A percentile compares a stretch with the other conserved stretches of the same genome.
Evolutionary conservation across 2,888 invertebrate genomes (phyloP).

Genomic region (Drosophila cognata): DNA sequence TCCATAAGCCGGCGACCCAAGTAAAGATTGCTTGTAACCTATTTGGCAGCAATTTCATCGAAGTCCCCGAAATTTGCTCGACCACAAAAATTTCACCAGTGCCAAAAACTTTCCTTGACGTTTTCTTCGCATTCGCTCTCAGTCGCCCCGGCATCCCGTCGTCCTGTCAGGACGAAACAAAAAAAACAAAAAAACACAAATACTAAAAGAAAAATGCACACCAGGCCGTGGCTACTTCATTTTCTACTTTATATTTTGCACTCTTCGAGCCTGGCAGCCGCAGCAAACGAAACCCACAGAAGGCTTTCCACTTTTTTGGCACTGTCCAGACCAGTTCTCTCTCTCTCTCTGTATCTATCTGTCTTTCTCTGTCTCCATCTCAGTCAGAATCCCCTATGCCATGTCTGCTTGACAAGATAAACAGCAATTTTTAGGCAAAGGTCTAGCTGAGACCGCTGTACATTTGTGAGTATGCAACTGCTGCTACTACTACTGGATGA

Average conservation of each 20-base stretch:
- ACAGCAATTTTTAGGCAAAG: constrained; percentile 76
- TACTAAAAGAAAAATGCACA: constrained; percentile 40
- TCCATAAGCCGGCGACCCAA: constrained; percentile 76
- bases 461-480: constrained; percentile 12
- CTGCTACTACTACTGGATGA: constrained; percentile 7
- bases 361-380: constrained; percentile 12
- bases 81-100: constrained; percentile 75
- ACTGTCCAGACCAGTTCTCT: constrained; percentile 31
- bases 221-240: constrained; percentile 65
- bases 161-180: constrained; percentile 57
- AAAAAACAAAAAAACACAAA: background rate
- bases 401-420: constrained; percentile 67
- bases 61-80: constrained; percentile 78
- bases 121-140: constrained; percentile 41
- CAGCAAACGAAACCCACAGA: constrained; percentile 41
- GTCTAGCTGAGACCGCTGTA: constrained; percentile 45
- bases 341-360: background rate
- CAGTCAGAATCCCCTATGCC: background rate
- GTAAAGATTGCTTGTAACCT: constrained; percentile 79
- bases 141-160: background rate
- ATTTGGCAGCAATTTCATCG: constrained; percentile 81
- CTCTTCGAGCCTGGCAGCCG: constrained; percentile 45
- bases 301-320: constrained; percentile 47
- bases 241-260: constrained; percentile 69
- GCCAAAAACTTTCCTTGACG: constrained; percentile 72